phyloP scores from a whole-genome alignment of 2,888 invertebrate species.

The Protonemura montana region DNA sequence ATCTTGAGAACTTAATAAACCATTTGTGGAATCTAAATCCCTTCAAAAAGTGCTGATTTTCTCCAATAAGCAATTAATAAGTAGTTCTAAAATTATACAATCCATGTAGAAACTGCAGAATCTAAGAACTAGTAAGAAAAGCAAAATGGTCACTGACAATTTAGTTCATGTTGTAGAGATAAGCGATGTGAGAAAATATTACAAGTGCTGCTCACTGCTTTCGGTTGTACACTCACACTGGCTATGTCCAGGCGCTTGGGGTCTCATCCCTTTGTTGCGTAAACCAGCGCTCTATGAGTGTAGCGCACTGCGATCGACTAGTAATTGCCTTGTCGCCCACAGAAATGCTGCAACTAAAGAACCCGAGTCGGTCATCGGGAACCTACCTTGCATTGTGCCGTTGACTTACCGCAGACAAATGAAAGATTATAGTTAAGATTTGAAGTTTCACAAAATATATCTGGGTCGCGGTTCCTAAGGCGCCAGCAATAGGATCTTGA shows the following conservation, averaged over 20 bases:
- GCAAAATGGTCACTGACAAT: no score
- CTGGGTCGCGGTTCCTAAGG: slow-evolving; percentile 74
- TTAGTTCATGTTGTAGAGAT: no score
- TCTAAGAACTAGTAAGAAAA: no score
- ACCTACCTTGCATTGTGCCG: no score
- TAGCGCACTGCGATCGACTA: slow-evolving; percentile 80
- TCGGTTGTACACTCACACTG: slow-evolving; percentile 66
- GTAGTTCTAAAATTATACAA: no score
- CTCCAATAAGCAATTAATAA: no score
- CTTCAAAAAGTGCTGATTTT: no score
- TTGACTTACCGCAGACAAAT: slow-evolving; percentile 72
- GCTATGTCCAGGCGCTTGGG: slow-evolving; percentile 76
- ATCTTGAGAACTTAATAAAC: no score
- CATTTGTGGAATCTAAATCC: no score
- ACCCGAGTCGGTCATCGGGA: background rate
- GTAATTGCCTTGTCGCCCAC: slow-evolving; percentile 83
- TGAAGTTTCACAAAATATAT: slow-evolving; percentile 87
- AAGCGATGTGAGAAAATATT: no score
- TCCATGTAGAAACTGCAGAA: no score
- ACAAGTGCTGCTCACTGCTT: no score
- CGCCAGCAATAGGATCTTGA: slow-evolving; percentile 68
- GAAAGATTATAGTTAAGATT: slow-evolving; percentile 77
- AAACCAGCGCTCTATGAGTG: slow-evolving; percentile 80
- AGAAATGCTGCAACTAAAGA: slow-evolving; percentile 68
- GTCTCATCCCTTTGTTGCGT: slow-evolving; percentile 75